These are phyloP conservation scores for Magallana gigas DNA, from an alignment of 1,140 invertebrate genomes.

Conservation along the genomic window DNA sequence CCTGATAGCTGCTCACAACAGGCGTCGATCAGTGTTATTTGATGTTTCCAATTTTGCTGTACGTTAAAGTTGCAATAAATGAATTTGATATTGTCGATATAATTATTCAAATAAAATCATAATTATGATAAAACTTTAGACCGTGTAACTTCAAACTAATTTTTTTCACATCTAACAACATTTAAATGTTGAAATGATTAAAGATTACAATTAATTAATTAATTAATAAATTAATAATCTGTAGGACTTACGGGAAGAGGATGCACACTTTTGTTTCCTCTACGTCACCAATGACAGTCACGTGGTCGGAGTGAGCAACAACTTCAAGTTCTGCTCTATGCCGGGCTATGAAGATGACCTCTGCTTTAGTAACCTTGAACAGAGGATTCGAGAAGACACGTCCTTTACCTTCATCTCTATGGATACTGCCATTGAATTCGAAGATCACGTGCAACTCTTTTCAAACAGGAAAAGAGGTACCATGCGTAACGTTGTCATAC, in stretches of 20 bases:
- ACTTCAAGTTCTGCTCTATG: constrained; percentile 30
- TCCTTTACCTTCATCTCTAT: constrained; percentile 3
- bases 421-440: background rate
- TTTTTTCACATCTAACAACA: too few relatives aligned
- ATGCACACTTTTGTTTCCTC: constrained; percentile 47
- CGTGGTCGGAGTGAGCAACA: constrained; percentile 54
- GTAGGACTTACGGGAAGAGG: constrained; percentile 38
- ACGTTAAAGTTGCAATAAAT: background rate
- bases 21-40: background rate
- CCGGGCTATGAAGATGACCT: constrained; percentile 49
- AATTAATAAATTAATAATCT: background rate
- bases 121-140: too few relatives aligned
- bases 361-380: constrained; percentile 43
- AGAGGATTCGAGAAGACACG: background rate
- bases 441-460: too few relatives aligned
- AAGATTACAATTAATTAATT: too few relatives aligned
- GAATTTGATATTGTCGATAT: too few relatives aligned
- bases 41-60: background rate
- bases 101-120: too few relatives aligned
- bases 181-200: too few relatives aligned
- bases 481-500: background rate
- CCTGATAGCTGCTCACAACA: background rate
- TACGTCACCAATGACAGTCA: constrained; percentile 52
- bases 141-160: too few relatives aligned
- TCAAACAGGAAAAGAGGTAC: background rate